A percentile compares a stretch with the other conserved stretches of the same genome.
Evolutionary conservation across 1,140 invertebrate species (phyloP).

Genomic region (Neomicropteryx cornuta): DNA sequence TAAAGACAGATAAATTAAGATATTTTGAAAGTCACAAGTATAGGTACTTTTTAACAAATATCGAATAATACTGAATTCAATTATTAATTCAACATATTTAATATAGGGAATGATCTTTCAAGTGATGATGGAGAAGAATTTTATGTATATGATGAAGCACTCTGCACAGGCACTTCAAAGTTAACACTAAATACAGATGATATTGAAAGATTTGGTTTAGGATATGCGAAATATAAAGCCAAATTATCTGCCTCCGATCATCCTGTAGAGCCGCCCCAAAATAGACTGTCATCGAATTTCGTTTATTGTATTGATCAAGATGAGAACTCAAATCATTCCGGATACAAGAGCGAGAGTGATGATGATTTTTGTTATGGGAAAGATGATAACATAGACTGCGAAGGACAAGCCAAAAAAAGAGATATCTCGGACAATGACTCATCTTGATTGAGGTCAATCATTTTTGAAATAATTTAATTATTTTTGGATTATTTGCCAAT

Average conservation of each 20-base stretch:
- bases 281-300: neutral
- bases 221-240: conserved; percentile 35
- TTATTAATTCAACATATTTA: conserved; percentile 1
- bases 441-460: neutral
- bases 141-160: conserved; percentile 27
- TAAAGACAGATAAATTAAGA: neutral
- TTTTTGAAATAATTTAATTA: neutral
- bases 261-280: neutral
- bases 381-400: conserved; percentile 24
- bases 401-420: neutral
- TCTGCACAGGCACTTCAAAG: neutral
- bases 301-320: conserved; percentile 14
- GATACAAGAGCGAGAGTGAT: conserved; percentile 31
- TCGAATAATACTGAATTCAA: neutral
- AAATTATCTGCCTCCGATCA: conserved; percentile 12
- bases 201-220: conserved; percentile 27
- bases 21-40: neutral
- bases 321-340: conserved; percentile 19
- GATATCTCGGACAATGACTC: neutral
- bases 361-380: conserved; percentile 35
- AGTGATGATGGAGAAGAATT: conserved; percentile 34
- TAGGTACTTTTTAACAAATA: neutral
- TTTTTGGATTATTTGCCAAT: neutral
- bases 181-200: conserved; percentile 27
- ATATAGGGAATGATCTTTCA: conserved; percentile 35